phyloP scores from a whole-genome alignment of 1,140 invertebrate genomes.

The Drosophila erecta region DNA sequence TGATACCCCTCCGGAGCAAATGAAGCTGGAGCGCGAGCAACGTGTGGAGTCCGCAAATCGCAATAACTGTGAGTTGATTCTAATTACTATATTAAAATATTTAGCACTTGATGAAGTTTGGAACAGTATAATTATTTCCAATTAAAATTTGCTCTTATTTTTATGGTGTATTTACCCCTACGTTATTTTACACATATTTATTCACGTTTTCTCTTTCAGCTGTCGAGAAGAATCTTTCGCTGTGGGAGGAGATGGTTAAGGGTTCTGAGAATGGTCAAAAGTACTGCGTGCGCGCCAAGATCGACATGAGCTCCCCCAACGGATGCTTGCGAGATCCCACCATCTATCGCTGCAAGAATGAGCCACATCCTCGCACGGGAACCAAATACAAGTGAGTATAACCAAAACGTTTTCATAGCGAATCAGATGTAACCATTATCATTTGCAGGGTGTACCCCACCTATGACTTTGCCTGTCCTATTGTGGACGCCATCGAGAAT shows the following conservation, averaged over 20 bases:
- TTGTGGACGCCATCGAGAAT: constrained; percentile 98
- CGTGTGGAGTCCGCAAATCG: constrained; percentile 94
- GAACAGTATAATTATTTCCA: too few relatives aligned
- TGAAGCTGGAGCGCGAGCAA: constrained; percentile 98
- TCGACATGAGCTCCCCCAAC: constrained; percentile 98
- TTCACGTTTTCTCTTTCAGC: constrained; percentile 85
- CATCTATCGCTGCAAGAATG: constrained; percentile 99
- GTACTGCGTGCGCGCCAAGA: constrained; percentile 98
- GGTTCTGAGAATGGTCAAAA: constrained; percentile 92
- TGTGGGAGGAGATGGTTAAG: constrained; percentile 98
- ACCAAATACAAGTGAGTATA: constrained; percentile 95
- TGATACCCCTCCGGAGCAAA: constrained; percentile 96
- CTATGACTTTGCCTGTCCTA: constrained; percentile 99
- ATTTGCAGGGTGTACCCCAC: constrained; percentile 97
- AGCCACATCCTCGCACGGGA: constrained; percentile 96
- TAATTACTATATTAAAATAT: background rate
- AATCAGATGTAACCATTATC: background rate
- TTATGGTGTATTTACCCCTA: too few relatives aligned
- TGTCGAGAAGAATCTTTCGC: constrained; percentile 92
- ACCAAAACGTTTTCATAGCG: background rate
- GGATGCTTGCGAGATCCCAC: constrained; percentile 99
- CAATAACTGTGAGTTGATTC: constrained; percentile 90
- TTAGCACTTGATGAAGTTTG: background rate
- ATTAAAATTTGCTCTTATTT: too few relatives aligned
- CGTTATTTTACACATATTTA: background rate